These are phyloP conservation scores for Botia kubotai DNA, from an alignment of 2,797 vertebrate species.

Conservation along the genomic window DNA sequence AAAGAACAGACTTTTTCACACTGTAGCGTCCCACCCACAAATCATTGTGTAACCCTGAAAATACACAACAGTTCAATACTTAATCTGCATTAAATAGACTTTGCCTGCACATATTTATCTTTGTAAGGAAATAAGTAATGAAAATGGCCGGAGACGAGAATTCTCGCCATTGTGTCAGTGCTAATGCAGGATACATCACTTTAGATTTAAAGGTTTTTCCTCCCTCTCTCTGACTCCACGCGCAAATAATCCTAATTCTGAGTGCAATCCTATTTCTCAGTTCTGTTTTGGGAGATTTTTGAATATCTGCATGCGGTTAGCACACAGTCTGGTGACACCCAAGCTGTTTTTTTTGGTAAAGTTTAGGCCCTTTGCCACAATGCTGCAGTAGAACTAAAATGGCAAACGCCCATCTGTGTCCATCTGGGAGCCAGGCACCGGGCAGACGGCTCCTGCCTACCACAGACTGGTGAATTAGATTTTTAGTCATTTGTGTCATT, in stretches of 20 bases:
- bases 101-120: conserved; percentile 17
- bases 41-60: background rate
- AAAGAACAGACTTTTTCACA: conserved; percentile 28
- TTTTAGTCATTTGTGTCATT: conserved; percentile 23
- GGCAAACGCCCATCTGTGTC: conserved; percentile 55
- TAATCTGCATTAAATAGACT: conserved; percentile 31
- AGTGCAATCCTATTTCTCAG: conserved; percentile 41
- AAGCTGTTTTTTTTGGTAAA: conserved; percentile 13
- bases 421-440: conserved; percentile 45
- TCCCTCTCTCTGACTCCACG: background rate
- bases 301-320: conserved; percentile 38
- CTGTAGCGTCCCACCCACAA: conserved; percentile 5
- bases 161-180: background rate
- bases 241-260: conserved; percentile 24
- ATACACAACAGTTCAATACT: conserved; percentile 2
- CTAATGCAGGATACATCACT: conserved; percentile 17
- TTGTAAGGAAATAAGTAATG: conserved; percentile 6
- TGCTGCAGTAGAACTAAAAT: conserved; percentile 33
- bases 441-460: conserved; percentile 42
- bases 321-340: conserved; percentile 34
- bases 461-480: conserved; percentile 38
- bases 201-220: conserved; percentile 11
- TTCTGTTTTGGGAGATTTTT: conserved; percentile 47
- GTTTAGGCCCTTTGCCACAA: conserved; percentile 16
- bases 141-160: conserved; percentile 12